Evolutionary conservation across 2,113 vertebrate species (phyloP), one percentile per base, ranked within the genome.

Genomic region (Siniperca knerii): DNA sequence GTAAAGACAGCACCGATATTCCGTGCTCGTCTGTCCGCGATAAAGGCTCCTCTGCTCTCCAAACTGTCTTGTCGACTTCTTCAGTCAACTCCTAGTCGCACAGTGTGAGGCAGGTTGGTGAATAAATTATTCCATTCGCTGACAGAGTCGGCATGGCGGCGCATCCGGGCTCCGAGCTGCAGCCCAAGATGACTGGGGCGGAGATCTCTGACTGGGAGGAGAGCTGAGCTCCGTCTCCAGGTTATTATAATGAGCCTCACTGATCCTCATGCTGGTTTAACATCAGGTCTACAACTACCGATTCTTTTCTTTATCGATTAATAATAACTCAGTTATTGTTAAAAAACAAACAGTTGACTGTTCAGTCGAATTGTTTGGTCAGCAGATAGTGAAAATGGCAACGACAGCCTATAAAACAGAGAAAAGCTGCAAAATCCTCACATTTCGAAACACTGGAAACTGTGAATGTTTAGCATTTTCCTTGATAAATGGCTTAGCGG

Each of bases 131-230:
- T 86, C 74, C 83, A 70, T 77, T 90, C 42, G 90, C 71, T 77
- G 73, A 44, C 15, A 81, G 86, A 92, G 82, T 67, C 82, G 91
- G 93, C 91, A 95, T 95, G 94, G 93, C 93, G 92, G 93, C 89
- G 86, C 92, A 93, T 94, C 92, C 93, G 93, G 93, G 89, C 89
- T 91, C 72, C 82, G 79, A 87, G 83, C 81, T 84, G 85, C 55
- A 79, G 89, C 74, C 78, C 44, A 69, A 76, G 81, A 87, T 23
- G 89, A 89, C 82, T 81, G 86, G 89, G 92, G 91, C 88, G 89
- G 91, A 79, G 91, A 91, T 85, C 84, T 65, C 7, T 10, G 75
- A 58, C 77, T 77, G 44, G 37, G 87, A 76, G 66, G 74, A 75
- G 72, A 64, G 21, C 82, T 83, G 72, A 64, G 21, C 82, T 83